Percentiles rank a stretch among this genome's conserved stretches.
Evolutionary conservation across 2,888 invertebrate species (phyloP).

Genomic region (Globia sparganii): DNA sequence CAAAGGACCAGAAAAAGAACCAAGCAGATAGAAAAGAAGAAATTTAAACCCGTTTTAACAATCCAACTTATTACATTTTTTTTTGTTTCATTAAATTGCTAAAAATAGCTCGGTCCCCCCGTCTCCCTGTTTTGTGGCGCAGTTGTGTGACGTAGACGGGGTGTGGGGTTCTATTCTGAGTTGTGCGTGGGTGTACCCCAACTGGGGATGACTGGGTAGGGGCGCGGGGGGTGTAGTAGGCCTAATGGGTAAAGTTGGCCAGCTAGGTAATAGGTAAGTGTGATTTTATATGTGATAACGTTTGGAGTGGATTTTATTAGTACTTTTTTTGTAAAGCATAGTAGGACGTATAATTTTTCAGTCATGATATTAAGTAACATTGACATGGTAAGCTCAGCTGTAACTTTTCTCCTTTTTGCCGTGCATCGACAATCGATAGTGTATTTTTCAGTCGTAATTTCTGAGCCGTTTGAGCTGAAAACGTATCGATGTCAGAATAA

Average conservation of each 20-base stretch:
- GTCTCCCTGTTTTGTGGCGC: slow-evolving; percentile 51
- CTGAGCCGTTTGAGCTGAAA: slow-evolving; percentile 1
- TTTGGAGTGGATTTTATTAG: slow-evolving; percentile 16
- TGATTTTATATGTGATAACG: slow-evolving; percentile 47
- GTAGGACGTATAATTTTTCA: background rate
- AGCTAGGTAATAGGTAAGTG: slow-evolving; percentile 49
- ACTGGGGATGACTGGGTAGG: slow-evolving; percentile 37
- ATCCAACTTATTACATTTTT: slow-evolving; percentile 25
- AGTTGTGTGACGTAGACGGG: slow-evolving; percentile 68
- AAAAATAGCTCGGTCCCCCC: slow-evolving; percentile 58
- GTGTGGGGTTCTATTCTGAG: slow-evolving; percentile 77
- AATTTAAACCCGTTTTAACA: slow-evolving; percentile 30
- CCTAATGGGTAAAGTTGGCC: slow-evolving; percentile 63
- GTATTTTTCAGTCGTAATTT: background rate
- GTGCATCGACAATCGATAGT: background rate
- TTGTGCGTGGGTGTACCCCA: slow-evolving; percentile 69
- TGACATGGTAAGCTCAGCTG: background rate
- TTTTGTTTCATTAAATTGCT: slow-evolving; percentile 46
- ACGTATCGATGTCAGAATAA: slow-evolving; percentile 24
- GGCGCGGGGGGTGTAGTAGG: slow-evolving; percentile 44
- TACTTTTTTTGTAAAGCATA: background rate
- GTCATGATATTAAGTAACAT: background rate
- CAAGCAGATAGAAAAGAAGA: slow-evolving; percentile 2
- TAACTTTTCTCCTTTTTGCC: background rate
- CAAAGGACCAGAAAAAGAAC: slow-evolving; percentile 11